Evolutionary conservation across 2,888 invertebrate genomes (phyloP).

Genomic region (Hyppa rectilinea): DNA sequence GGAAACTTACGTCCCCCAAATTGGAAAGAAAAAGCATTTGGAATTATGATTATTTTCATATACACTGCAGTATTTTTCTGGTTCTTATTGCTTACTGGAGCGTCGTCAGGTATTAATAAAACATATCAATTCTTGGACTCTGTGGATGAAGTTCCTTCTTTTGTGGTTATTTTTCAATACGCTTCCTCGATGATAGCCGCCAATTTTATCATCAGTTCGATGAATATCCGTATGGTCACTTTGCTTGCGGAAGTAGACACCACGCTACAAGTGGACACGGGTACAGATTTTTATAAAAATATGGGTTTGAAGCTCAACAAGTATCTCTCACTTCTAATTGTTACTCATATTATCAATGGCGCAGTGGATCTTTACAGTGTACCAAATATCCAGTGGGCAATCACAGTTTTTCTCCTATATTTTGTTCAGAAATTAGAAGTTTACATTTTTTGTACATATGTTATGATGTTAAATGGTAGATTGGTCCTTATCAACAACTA

Average conservation of each 20-base stretch:
- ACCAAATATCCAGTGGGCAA: conserved; percentile 33
- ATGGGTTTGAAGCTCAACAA: conserved; percentile 59
- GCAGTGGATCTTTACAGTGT: conserved; percentile 62
- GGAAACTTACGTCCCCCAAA: conserved; percentile 39
- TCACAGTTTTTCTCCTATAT: conserved; percentile 65
- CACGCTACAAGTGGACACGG: conserved; percentile 64
- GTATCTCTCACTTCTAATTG: conserved; percentile 56
- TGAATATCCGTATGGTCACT: conserved; percentile 69
- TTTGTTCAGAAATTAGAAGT: conserved; percentile 76
- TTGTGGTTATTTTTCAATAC: conserved; percentile 72
- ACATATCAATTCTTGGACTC: conserved; percentile 53
- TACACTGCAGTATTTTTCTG: conserved; percentile 34
- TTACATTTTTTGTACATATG: conserved; percentile 72
- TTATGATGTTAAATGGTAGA: conserved; percentile 72
- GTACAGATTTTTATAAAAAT: conserved; percentile 68
- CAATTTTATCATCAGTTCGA: conserved; percentile 65
- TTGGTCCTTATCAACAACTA: conserved; percentile 74
- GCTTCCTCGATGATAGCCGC: conserved; percentile 65
- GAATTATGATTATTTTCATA: conserved; percentile 29
- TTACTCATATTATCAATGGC: conserved; percentile 61
- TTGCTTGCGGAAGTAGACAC: conserved; percentile 71
- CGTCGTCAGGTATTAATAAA: not conserved
- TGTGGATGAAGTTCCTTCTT: conserved; percentile 67
- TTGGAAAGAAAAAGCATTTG: conserved; percentile 44
- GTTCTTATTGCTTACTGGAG: conserved; percentile 6